Evolutionary conservation across 2,113 vertebrate species (phyloP).

Genomic region (Dasypus novemcinctus): DNA sequence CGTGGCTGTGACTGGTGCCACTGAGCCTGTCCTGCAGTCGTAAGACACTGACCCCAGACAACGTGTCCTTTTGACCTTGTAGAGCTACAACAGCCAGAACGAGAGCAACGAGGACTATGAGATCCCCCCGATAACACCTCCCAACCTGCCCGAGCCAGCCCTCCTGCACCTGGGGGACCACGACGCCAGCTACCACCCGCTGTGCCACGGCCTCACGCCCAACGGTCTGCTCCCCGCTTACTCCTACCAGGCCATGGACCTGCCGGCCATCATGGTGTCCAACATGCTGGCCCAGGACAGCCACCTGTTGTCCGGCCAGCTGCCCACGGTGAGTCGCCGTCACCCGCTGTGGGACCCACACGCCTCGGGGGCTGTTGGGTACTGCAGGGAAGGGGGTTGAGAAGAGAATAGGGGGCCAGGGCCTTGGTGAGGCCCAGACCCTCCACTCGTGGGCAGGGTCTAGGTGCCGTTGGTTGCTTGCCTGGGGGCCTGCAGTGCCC

Average conservation of each 20-base stretch:
- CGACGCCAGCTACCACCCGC: constrained; percentile 92
- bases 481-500: not conserved
- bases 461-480: not conserved
- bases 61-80: constrained; percentile 71
- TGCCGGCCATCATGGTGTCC: constrained; percentile 98
- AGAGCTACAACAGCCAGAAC: constrained; percentile 93
- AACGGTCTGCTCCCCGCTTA: constrained; percentile 97
- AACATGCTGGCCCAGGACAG: constrained; percentile 98
- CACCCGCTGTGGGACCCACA: fast-evolving
- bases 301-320: constrained; percentile 95
- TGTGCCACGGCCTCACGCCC: constrained; percentile 95
- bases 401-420: not conserved
- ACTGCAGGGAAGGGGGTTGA: not conserved
- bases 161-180: constrained; percentile 98
- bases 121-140: constrained; percentile 98
- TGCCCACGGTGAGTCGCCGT: constrained; percentile 93
- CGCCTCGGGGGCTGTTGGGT: not conserved
- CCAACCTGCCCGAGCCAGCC: constrained; percentile 94
- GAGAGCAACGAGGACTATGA: constrained; percentile 96
- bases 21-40: not conserved
- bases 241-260: constrained; percentile 94
- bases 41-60: not conserved
- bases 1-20: fast-evolving
- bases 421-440: not conserved
- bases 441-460: no score